phyloP scores from a whole-genome alignment of 2,113 vertebrate genomes.

The Puntigrus tetrazona region DNA sequence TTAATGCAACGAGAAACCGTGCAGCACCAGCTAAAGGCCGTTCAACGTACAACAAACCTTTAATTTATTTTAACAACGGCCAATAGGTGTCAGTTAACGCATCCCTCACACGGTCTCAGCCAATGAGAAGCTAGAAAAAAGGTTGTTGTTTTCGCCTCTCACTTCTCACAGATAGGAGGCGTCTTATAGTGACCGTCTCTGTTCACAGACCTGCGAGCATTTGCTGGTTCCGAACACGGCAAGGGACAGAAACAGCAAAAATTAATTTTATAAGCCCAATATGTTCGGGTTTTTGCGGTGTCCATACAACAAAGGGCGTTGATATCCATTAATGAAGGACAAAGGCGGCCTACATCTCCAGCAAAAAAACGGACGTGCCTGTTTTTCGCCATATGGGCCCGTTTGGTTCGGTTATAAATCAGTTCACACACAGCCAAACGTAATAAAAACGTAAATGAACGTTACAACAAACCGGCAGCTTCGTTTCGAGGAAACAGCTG shows the following conservation, averaged over 20 bases:
- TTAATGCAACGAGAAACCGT: not conserved
- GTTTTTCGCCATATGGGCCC: not conserved
- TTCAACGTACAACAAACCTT: not conserved
- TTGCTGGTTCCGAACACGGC: not conserved
- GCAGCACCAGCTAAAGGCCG: not conserved
- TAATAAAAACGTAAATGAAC: not conserved
- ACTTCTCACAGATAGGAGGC: conserved; percentile 9
- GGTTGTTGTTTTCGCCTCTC: not conserved
- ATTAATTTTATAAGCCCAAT: not conserved
- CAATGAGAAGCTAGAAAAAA: conserved; percentile 8
- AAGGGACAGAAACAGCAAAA: not conserved
- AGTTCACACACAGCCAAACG: not conserved
- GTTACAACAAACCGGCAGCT: not conserved
- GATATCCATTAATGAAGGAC: not conserved
- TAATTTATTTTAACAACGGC: not conserved
- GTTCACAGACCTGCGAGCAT: not conserved
- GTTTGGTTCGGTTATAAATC: not conserved
- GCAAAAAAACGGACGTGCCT: not conserved
- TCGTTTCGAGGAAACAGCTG: not conserved
- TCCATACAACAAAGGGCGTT: not conserved
- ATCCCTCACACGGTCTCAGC: not conserved
- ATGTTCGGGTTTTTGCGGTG: not conserved
- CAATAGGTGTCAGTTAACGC: not conserved
- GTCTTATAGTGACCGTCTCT: not conserved
- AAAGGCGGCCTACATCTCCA: not conserved